phyloP scores from a whole-genome alignment of 2,113 vertebrate genomes.

The Cheirogaleus medius region DNA sequence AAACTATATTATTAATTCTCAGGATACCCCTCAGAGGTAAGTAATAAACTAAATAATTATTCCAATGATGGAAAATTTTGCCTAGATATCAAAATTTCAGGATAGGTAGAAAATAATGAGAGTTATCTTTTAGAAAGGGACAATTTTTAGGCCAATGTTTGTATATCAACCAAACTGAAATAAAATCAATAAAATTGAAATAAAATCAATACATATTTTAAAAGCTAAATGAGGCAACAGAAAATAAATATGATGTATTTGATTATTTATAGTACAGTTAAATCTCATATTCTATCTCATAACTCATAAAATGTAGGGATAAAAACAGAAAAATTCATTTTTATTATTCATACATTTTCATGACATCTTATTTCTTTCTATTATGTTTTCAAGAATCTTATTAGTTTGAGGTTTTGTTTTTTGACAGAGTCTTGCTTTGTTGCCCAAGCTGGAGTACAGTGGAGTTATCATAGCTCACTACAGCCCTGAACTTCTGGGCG shows the following conservation, averaged over 20 bases:
- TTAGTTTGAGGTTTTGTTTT: not conserved
- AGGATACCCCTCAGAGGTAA: not conserved
- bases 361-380: not conserved
- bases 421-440: no score
- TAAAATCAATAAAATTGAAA: constrained; percentile 10
- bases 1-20: not conserved
- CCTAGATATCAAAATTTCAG: not conserved
- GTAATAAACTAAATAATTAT: not conserved
- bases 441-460: no score
- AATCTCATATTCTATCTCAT: not conserved
- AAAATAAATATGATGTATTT: constrained; percentile 14
- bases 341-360: not conserved
- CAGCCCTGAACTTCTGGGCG: no score
- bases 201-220: not conserved
- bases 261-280: constrained; percentile 1
- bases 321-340: not conserved
- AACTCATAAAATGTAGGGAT: not conserved
- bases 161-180: not conserved
- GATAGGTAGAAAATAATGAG: not conserved
- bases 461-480: no score
- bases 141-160: not conserved
- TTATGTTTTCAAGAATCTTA: not conserved
- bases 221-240: not conserved
- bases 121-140: not conserved
- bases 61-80: not conserved